Conservation (phyloP, 2,113 vertebrate species). For the Suricata suricatta region DNA sequence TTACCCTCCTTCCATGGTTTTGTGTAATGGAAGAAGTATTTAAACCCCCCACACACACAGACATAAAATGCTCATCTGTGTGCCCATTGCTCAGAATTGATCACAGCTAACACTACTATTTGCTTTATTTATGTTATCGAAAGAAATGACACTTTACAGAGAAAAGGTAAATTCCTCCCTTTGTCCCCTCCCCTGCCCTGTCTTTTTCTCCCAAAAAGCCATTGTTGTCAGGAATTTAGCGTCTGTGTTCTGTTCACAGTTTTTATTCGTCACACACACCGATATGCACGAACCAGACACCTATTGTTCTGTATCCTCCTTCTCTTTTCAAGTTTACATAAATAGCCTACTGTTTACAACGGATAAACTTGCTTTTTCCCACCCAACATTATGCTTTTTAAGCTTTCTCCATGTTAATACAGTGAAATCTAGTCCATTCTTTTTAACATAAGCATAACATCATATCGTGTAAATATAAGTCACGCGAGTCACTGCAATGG, state of each 20-base stretch:
- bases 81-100: not conserved
- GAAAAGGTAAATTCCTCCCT: not conserved
- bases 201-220: not conserved
- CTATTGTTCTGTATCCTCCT: not conserved
- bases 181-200: not conserved
- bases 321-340: not conserved
- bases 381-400: not conserved
- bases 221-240: not conserved
- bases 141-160: not conserved
- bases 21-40: not conserved
- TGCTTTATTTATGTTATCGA: not conserved
- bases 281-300: not conserved
- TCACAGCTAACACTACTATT: not conserved
- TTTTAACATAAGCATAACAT: not conserved
- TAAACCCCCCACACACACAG: not conserved
- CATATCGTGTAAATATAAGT: not conserved
- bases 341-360: not conserved
- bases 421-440: not conserved
- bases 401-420: not conserved
- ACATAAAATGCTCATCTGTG: not conserved
- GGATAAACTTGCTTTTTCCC: not conserved
- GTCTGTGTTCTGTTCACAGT: not conserved
- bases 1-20: no score
- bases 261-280: not conserved
- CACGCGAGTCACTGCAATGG: accelerated